Percentiles rank a stretch among this genome's conserved stretches.
Conservation (phyloP, 2,888 invertebrate genomes). For the Torymus tubicola region DNA sequence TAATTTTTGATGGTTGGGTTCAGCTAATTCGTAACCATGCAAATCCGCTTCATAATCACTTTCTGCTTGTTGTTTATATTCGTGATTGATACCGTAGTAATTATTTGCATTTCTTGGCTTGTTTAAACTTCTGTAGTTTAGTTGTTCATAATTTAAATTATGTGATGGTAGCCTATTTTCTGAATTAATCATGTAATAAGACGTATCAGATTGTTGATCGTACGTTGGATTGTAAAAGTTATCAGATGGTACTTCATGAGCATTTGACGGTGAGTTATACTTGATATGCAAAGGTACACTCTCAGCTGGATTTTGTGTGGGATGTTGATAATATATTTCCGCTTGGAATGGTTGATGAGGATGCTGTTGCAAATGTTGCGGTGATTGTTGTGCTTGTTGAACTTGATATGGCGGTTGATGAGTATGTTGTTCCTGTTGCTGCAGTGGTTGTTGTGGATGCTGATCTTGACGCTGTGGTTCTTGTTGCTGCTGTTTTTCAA, state of each 20-base stretch:
- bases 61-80: background rate
- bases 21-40: background rate
- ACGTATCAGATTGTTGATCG: background rate
- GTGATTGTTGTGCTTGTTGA: too few species aligned
- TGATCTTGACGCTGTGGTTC: too few species aligned
- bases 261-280: constrained; percentile 25
- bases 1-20: constrained; percentile 34
- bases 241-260: background rate
- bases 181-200: background rate
- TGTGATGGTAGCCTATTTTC: background rate
- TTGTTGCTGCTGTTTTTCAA: too few species aligned
- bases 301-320: background rate
- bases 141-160: background rate
- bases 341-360: too few species aligned
- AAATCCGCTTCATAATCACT: background rate
- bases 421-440: too few species aligned
- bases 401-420: too few species aligned
- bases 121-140: background rate
- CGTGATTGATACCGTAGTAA: background rate
- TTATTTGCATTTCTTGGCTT: background rate
- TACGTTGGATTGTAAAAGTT: background rate
- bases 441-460: too few species aligned
- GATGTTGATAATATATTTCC: too few species aligned
- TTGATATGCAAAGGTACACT: constrained; percentile 19
- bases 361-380: too few species aligned